A percentile compares a stretch with the other conserved stretches of the same genome.
These are phyloP conservation scores for Axea sp. DNA, from an alignment of 2,888 invertebrate genomes.

Conservation along the genomic window DNA sequence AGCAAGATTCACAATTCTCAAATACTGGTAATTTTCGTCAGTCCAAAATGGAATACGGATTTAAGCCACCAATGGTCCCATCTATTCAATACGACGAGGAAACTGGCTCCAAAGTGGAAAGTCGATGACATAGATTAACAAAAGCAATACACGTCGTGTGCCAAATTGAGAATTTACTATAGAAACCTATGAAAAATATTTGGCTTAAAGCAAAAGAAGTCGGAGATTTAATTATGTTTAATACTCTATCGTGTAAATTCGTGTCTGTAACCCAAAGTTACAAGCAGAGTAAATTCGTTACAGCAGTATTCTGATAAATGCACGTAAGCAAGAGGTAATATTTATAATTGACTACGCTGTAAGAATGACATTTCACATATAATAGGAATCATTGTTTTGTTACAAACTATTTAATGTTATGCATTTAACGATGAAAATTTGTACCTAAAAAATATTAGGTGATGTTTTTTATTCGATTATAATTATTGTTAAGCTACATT, in stretches of 20 bases:
- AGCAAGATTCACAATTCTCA: constrained; percentile 80
- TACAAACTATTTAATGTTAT: too few relatives aligned
- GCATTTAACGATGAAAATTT: too few relatives aligned
- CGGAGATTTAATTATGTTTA: constrained; percentile 13
- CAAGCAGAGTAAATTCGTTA: background rate
- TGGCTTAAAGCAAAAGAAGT: constrained; percentile 4
- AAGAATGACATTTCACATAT: constrained; percentile 1
- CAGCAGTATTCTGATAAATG: constrained; percentile 23
- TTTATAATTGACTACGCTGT: constrained; percentile 14
- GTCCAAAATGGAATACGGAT: constrained; percentile 89
- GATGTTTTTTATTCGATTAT: background rate
- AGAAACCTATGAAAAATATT: constrained; percentile 11
- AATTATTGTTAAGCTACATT: too few relatives aligned
- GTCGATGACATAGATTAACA: constrained; percentile 53
- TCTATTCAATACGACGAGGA: constrained; percentile 89
- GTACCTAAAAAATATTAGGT: background rate
- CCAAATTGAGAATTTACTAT: constrained; percentile 48
- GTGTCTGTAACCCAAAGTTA: background rate
- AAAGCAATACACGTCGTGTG: constrained; percentile 35
- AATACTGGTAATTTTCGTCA: constrained; percentile 82
- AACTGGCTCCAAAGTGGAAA: constrained; percentile 74
- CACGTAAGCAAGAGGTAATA: constrained; percentile 1
- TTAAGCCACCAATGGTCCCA: constrained; percentile 89
- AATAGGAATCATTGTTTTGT: background rate
- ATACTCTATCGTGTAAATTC: constrained; percentile 10